Conservation (phyloP, 2,888 invertebrate genomes). For the Choreutis nemorana region DNA sequence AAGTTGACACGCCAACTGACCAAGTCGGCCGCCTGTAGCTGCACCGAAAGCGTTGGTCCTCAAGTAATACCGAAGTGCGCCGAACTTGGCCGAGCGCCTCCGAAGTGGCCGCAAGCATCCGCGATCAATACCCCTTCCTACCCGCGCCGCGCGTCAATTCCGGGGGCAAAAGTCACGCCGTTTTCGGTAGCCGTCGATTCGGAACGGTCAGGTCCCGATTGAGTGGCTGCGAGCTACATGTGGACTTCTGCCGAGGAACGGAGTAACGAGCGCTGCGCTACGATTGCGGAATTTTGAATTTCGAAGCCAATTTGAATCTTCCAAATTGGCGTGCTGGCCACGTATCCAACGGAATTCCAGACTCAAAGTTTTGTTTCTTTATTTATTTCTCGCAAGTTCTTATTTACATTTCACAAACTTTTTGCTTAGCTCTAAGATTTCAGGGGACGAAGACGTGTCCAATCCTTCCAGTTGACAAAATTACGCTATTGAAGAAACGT, state of each 20-base stretch:
- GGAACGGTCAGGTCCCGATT: conserved; percentile 43
- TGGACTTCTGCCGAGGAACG: conserved; percentile 15
- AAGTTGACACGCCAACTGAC: conserved; percentile 56
- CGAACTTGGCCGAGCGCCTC: conserved; percentile 39
- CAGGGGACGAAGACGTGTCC: no score
- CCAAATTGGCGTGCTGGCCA: not conserved
- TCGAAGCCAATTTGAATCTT: conserved; percentile 5
- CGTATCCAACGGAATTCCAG: not conserved
- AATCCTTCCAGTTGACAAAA: no score
- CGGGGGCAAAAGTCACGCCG: conserved; percentile 58
- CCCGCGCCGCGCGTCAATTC: conserved; percentile 51
- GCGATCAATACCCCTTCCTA: conserved; percentile 56
- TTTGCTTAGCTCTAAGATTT: no score
- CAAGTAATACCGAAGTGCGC: conserved; percentile 47
- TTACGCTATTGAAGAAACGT: no score
- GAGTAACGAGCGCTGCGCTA: conserved; percentile 23
- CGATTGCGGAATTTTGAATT: conserved; percentile 29
- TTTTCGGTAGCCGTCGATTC: conserved; percentile 54
- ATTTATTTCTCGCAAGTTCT: no score
- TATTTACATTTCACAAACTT: no score
- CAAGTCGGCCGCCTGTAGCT: conserved; percentile 30
- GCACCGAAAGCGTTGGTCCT: conserved; percentile 28
- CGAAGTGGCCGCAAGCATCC: conserved; percentile 46
- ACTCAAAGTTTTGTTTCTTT: no score
- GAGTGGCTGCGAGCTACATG: no score